Base-by-base conservation (phyloP, 2,113 vertebrate species). In the Phalacrocorax pelagicus region DNA sequence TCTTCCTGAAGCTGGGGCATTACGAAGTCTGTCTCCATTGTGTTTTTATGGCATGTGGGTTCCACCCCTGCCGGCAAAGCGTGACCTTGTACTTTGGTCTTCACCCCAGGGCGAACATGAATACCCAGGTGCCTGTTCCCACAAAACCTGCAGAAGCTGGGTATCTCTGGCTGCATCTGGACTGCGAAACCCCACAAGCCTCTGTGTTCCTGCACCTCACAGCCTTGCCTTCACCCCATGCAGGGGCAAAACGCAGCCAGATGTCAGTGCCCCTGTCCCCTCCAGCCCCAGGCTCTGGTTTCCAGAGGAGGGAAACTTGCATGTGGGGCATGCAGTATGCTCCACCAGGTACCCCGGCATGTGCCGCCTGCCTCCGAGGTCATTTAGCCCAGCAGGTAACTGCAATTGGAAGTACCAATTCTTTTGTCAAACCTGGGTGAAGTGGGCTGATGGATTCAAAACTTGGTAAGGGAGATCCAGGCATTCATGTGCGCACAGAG, bases 301-400 rank as follows among this genome's bases (percentile, higher is more conserved):
- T 74, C 57, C 9, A 12, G 57, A 62, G 52, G 29, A 83, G 40
- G 36, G 21, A 73, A 91, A 52, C 2, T 0, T 73, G 72, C 27
- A n/a, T 0, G 0, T 40, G 22, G 44, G 36, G 15, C 15, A 30
- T 12, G 21, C 1, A 4, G 11, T 47, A 38, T 0, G 0, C 18
- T 54, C 66, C 54, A 15, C 14, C 1, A 1, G 6, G 32, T 55
- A 32, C 12, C 22, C 51, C 2, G 2, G 8, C 19, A 2, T 12
- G 5, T 61, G 46, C 52, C 55, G 66, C 16, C 27, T 77, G 66
- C 19, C 27, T 77, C 73, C 51, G 23, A 36, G 17, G 27, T 32
- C 0, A 0, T 27, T 54, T 46, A 78, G 24, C 10, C 32, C 59
- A 81, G 46, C 36, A 58, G 23, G 27, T 3, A 27, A 79, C 10